phyloP scores from a whole-genome alignment of 2,888 invertebrate species.

The Sesia apiformis region DNA sequence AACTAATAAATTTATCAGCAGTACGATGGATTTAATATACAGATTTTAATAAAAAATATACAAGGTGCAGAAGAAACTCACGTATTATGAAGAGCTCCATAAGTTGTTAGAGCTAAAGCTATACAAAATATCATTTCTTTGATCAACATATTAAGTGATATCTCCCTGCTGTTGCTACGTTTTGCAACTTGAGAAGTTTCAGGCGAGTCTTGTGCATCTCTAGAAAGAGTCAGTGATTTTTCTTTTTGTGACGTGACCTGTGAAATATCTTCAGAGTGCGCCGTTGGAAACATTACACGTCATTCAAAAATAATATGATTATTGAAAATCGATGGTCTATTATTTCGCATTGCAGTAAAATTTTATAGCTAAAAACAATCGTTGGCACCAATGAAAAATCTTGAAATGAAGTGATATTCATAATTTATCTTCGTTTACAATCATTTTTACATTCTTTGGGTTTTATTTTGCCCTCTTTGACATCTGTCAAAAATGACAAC shows the following conservation, averaged over 20 bases:
- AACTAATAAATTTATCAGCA: not conserved
- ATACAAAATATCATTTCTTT: slow-evolving; percentile 79
- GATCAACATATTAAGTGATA: slow-evolving; percentile 72
- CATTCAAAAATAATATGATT: slow-evolving; percentile 49
- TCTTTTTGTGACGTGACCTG: slow-evolving; percentile 60
- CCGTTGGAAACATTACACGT: slow-evolving; percentile 74
- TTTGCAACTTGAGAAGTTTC: slow-evolving; percentile 43
- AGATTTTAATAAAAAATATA: not conserved
- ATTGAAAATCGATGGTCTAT: slow-evolving; percentile 29
- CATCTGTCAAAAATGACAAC: not conserved
- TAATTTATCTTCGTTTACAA: not conserved
- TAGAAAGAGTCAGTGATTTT: slow-evolving; percentile 27
- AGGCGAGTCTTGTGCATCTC: slow-evolving; percentile 53
- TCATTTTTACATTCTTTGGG: not conserved
- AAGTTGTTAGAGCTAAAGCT: slow-evolving; percentile 77
- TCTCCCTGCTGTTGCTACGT: slow-evolving; percentile 46
- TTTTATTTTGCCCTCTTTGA: not conserved
- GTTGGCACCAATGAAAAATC: slow-evolving; percentile 7
- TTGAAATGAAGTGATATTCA: not conserved
- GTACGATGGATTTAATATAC: too few species aligned
- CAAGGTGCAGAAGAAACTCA: slow-evolving; percentile 51
- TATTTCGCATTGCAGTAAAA: slow-evolving; percentile 34
- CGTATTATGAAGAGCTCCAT: slow-evolving; percentile 82
- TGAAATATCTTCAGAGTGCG: slow-evolving; percentile 58
- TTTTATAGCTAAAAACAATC: slow-evolving; percentile 11